Percentiles rank a stretch among this genome's conserved stretches.
phyloP scores from a whole-genome alignment of 2,797 vertebrate species.

The Thunnus albacares region DNA sequence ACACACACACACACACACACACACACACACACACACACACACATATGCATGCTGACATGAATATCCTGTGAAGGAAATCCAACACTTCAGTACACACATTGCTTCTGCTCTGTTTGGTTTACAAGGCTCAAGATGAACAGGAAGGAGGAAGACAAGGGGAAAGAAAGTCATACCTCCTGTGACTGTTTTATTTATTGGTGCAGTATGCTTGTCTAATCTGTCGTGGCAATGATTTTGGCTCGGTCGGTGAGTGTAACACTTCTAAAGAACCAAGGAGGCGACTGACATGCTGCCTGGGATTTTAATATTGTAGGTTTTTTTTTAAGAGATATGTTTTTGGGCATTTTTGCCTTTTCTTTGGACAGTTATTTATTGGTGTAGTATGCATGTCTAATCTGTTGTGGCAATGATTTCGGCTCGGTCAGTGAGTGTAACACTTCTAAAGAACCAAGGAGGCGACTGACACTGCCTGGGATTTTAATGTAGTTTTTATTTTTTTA shows the following conservation, averaged over 20 bases:
- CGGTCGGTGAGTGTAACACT: neutral
- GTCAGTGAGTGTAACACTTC: neutral
- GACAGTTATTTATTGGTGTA: neutral
- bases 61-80: slow-evolving; percentile 11
- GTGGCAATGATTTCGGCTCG: neutral
- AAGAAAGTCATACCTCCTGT: neutral
- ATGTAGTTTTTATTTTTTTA: no score
- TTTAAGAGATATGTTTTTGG: no score
- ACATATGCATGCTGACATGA: slow-evolving; percentile 2
- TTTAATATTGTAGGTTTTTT: no score
- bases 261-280: neutral
- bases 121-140: slow-evolving; percentile 16
- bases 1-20: neutral
- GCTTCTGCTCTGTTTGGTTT: slow-evolving; percentile 19
- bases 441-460: neutral
- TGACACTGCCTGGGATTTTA: neutral
- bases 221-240: neutral
- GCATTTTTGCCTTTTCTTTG: no score
- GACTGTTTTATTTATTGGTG: neutral
- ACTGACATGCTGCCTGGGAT: neutral
- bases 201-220: neutral
- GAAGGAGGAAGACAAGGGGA: slow-evolving; percentile 2
- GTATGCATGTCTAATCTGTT: neutral
- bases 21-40: no score
- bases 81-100: slow-evolving; percentile 1